A percentile compares a stretch with the other conserved stretches of the same genome.
Conservation (phyloP, 2,113 vertebrate genomes). For the Bos javanicus region DNA sequence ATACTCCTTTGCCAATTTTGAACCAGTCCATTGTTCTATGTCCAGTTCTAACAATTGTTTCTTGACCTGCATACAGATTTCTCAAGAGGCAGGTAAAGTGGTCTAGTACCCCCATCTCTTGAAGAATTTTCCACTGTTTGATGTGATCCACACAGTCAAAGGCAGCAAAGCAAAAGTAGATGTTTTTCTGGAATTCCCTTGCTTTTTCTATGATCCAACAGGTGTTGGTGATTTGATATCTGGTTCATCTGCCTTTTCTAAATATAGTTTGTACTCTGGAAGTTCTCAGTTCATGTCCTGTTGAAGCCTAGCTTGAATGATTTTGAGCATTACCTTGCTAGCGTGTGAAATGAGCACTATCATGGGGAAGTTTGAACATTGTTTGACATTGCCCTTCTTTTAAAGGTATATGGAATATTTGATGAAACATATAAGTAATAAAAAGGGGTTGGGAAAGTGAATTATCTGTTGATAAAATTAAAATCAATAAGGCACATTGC, state of each 20-base stretch:
- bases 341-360: neutral
- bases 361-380: neutral
- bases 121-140: neutral
- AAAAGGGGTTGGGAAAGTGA: neutral
- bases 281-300: neutral
- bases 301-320: neutral
- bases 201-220: neutral
- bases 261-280: neutral
- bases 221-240: neutral
- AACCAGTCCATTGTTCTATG: neutral
- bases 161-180: neutral
- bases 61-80: neutral
- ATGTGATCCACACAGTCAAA: neutral
- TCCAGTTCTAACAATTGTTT: neutral
- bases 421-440: neutral
- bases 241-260: neutral
- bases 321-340: neutral
- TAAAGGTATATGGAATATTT: neutral
- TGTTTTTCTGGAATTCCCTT: neutral
- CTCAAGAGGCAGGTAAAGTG: neutral
- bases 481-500: neutral
- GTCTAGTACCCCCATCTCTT: neutral
- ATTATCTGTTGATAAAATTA: neutral
- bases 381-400: neutral
- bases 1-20: neutral